Evolutionary conservation across 2,888 invertebrate genomes (phyloP).

Genomic region (Phaonia tiefii): DNA sequence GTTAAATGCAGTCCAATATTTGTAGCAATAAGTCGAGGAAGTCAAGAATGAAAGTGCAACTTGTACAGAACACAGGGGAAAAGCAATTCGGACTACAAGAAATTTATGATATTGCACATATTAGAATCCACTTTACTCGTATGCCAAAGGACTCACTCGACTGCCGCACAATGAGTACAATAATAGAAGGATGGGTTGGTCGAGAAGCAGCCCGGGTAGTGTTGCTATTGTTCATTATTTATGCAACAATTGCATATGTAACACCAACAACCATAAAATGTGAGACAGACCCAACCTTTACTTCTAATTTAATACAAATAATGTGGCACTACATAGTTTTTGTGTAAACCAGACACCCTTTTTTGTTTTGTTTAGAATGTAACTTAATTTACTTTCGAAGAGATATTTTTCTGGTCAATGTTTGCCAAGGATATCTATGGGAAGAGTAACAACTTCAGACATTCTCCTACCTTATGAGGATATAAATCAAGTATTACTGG

Average conservation of each 20-base stretch:
- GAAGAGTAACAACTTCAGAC: background rate
- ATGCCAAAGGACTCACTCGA: background rate
- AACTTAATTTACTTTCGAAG: constrained; percentile 24
- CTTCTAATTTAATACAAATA: constrained; percentile 22
- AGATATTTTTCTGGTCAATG: background rate
- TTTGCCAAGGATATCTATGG: background rate
- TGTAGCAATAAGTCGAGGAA: constrained; percentile 42
- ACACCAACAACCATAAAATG: constrained; percentile 33
- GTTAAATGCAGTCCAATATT: constrained; percentile 50
- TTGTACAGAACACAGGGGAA: constrained; percentile 41
- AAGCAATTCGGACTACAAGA: constrained; percentile 52
- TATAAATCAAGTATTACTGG: constrained; percentile 5
- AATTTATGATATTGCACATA: constrained; percentile 55
- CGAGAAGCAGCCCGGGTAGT: constrained; percentile 17
- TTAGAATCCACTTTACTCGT: constrained; percentile 12
- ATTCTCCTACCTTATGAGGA: background rate
- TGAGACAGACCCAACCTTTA: background rate
- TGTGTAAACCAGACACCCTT: constrained; percentile 47
- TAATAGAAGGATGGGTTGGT: background rate
- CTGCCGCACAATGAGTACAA: background rate
- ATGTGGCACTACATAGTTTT: constrained; percentile 29
- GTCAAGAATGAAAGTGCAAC: constrained; percentile 6
- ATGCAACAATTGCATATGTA: constrained; percentile 58
- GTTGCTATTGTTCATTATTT: constrained; percentile 63
- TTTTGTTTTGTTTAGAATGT: constrained; percentile 29